Evolutionary conservation across 2,797 vertebrate species (phyloP).

Genomic region (Pogonophryne albipinna): DNA sequence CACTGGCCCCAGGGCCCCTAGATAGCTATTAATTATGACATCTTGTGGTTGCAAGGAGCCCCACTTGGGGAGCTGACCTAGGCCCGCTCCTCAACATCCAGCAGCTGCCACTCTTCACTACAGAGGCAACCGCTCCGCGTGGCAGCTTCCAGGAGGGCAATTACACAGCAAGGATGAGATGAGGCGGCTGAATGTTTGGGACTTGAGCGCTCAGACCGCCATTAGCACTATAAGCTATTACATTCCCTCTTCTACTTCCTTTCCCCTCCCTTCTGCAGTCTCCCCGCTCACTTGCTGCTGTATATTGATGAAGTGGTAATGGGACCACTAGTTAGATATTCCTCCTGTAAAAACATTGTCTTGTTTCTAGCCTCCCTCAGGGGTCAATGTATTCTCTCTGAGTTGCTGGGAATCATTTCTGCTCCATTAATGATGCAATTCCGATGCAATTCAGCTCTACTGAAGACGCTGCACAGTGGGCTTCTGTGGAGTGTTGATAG

Average conservation of each 20-base stretch:
- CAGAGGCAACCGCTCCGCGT: constrained; percentile 65
- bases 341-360: constrained; percentile 79
- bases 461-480: constrained; percentile 64
- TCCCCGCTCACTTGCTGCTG: constrained; percentile 65
- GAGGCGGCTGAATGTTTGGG: constrained; percentile 78
- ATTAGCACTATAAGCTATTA: constrained; percentile 78
- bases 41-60: constrained; percentile 75
- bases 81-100: constrained; percentile 73
- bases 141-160: constrained; percentile 80
- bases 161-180: constrained; percentile 78
- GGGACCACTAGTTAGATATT: constrained; percentile 79
- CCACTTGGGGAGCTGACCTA: constrained; percentile 76
- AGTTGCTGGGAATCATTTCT: constrained; percentile 77
- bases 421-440: constrained; percentile 83
- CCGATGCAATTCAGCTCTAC: constrained; percentile 76
- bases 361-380: constrained; percentile 76
- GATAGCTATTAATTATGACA: constrained; percentile 85
- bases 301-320: constrained; percentile 81
- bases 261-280: constrained; percentile 30
- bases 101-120: constrained; percentile 83
- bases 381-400: constrained; percentile 78
- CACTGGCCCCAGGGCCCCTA: constrained; percentile 52
- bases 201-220: constrained; percentile 72
- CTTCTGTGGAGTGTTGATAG: constrained; percentile 62
- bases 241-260: constrained; percentile 47